phyloP scores from a whole-genome alignment of 2,113 vertebrate genomes.

The Cyprinodon variegatus region DNA sequence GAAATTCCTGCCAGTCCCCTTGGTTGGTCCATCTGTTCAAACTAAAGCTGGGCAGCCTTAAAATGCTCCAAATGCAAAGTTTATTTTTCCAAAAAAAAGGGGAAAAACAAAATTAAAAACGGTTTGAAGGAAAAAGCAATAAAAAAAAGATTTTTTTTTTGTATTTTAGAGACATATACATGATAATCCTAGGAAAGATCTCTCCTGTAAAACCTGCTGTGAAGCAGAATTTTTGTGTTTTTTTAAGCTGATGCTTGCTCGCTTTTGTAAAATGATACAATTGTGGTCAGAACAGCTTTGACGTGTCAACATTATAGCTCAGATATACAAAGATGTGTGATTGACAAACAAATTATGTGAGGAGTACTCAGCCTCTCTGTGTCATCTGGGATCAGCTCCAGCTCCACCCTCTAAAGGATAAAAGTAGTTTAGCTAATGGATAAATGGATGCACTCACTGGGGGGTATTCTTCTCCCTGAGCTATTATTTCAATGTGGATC shows the following conservation, averaged over 20 bases:
- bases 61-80: slow-evolving; percentile 24
- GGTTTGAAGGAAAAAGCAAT: too few species aligned
- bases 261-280: not conserved
- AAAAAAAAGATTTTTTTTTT: too few species aligned
- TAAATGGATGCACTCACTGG: not conserved
- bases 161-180: not conserved
- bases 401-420: not conserved
- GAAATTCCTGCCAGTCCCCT: slow-evolving; percentile 22
- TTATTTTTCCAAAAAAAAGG: slow-evolving; percentile 8
- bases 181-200: not conserved
- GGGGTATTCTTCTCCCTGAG: not conserved
- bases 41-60: slow-evolving; percentile 16
- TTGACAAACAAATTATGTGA: not conserved
- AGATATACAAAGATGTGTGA: not conserved
- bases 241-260: not conserved
- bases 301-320: not conserved
- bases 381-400: slow-evolving; percentile 13
- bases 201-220: not conserved
- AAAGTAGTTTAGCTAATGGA: slow-evolving; percentile 1
- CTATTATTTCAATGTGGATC: not conserved
- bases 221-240: not conserved
- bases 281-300: not conserved
- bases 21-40: slow-evolving; percentile 46
- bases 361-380: not conserved
- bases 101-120: too few species aligned